A percentile compares a stretch with the other conserved stretches of the same genome.
phyloP scores from a whole-genome alignment of 2,797 vertebrate species.

The Scolopax bukidnonensis region DNA sequence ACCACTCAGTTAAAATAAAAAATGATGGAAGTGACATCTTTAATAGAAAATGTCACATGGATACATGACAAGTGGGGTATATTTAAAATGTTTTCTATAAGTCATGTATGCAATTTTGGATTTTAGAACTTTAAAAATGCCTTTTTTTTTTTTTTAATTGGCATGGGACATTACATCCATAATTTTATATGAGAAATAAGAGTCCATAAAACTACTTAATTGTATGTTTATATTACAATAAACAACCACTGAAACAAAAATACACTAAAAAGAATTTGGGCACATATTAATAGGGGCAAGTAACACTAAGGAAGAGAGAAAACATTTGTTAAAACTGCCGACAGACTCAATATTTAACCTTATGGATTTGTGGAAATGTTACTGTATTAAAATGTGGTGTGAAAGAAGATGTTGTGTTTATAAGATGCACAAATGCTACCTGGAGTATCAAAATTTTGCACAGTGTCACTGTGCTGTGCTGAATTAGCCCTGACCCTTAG shows the following conservation, averaged over 20 bases:
- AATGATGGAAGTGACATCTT: conserved; percentile 69
- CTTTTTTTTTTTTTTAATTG: not conserved
- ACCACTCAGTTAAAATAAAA: conserved; percentile 76
- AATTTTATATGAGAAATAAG: conserved; percentile 21
- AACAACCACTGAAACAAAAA: not conserved
- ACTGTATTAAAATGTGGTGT: fast-evolving
- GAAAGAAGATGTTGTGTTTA: not conserved
- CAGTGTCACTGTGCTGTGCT: not conserved
- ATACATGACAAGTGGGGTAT: conserved; percentile 39
- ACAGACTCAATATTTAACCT: not conserved
- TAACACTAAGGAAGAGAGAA: not conserved
- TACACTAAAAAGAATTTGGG: not conserved
- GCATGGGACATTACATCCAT: not conserved
- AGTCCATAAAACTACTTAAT: not conserved
- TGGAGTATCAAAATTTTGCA: not conserved
- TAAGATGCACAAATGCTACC: not conserved
- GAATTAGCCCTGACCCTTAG: not conserved
- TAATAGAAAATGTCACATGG: conserved; percentile 71
- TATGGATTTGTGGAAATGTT: not conserved
- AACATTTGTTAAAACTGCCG: not conserved
- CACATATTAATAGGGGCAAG: fast-evolving
- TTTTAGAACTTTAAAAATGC: conserved; percentile 19
- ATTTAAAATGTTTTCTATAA: conserved; percentile 24
- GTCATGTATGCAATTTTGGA: not conserved
- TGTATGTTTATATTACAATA: not conserved